Evolutionary conservation across 2,888 invertebrate genomes (phyloP), one percentile per base, ranked within the genome.

Genomic region (Nemurella pictetii): DNA sequence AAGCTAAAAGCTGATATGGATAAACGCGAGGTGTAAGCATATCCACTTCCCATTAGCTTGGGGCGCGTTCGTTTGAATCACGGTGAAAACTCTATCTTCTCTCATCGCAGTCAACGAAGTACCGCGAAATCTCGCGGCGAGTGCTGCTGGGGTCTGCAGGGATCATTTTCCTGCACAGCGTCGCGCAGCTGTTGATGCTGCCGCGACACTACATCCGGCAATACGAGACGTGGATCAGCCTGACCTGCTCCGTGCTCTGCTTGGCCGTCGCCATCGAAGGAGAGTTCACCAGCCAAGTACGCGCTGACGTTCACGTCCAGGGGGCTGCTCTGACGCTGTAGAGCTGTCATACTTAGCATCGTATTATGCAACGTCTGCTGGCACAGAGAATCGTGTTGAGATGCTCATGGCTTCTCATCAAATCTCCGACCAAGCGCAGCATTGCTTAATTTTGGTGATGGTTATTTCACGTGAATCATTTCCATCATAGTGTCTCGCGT

Each of bases 201-300:
- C 86, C 87, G 4, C 36, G 82, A 83, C 89, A 90, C 85, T 89
- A 90, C 86, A 88, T 91, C 84, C 88, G 87, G 84, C 89, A 91
- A 86, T 89, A 89, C 86, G 91, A 91, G 87, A 89, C 90, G 78
- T 91, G 90, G 90, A 86, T 91, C 87, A 90, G 90, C 83, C 86
- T 90, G 80, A 86, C 88, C 28, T 90, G 90, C 87, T 89, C 90
- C 26, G 86, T 88, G 12, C 86, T 91, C 30, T 89, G 90, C 25
- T 87, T 91, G 83, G 86, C 88, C 73, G 89, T 90, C 29, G 9
- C 55, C 55, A 12, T 55, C 55, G 12, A 2, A 2, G 55, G 55
- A 1, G 55, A 55, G 20, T 55, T n/a, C n/a, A n/a, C n/a, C n/a
- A n/a, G n/a, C n/a, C n/a, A n/a, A 55, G 2, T 20, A 55, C 55